phyloP scores from a whole-genome alignment of 2,888 invertebrate genomes.

The Macrosiphum euphorbiae region DNA sequence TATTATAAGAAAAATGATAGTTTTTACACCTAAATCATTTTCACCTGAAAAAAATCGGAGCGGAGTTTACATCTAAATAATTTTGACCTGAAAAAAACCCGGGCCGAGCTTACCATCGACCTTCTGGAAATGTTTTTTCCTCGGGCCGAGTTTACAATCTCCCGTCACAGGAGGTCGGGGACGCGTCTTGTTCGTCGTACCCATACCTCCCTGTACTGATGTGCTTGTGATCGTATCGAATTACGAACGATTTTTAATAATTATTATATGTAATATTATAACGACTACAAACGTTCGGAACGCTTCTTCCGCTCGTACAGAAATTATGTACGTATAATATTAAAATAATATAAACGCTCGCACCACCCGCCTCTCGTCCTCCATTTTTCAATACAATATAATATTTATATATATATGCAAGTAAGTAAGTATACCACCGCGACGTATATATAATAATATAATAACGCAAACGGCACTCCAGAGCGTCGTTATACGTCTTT shows the following conservation, averaged over 20 bases:
- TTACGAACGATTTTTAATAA: not conserved
- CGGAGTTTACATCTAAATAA: no score
- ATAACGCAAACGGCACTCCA: conserved; percentile 21
- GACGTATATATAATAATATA: not conserved
- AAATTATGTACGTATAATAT: not conserved
- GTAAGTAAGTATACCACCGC: not conserved
- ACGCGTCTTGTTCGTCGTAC: not conserved
- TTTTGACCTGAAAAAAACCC: no score
- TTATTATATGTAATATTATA: no score
- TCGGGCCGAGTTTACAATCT: no score
- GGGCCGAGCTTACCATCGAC: no score
- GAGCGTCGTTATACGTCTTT: conserved; percentile 38
- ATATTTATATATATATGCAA: not conserved
- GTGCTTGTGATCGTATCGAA: not conserved
- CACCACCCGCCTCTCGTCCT: not conserved
- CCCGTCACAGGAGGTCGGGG: not conserved
- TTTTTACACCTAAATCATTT: no score
- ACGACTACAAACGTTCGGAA: not conserved
- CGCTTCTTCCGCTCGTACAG: not conserved
- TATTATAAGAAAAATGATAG: no score
- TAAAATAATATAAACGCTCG: conserved; percentile 11
- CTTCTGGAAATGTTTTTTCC: no score
- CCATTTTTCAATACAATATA: not conserved
- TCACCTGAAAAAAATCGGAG: no score
- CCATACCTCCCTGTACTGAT: no score